phyloP scores from a whole-genome alignment of 2,888 invertebrate genomes.

The Bellardia bayeri region DNA sequence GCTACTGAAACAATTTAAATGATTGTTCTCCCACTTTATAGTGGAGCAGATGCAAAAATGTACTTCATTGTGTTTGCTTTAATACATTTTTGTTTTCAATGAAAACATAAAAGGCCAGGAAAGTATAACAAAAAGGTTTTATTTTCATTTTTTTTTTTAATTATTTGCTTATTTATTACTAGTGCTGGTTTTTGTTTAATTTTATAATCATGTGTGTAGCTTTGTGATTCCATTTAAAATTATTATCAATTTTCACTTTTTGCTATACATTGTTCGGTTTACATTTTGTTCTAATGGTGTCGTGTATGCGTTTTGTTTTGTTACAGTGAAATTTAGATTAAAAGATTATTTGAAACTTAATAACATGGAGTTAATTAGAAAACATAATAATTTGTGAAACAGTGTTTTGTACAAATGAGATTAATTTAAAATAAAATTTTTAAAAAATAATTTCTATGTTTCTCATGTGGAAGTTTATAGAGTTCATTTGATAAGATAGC shows the following conservation, averaged over 20 bases:
- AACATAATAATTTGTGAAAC: too few relatives aligned
- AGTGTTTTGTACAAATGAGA: too few relatives aligned
- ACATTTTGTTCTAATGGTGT: neutral
- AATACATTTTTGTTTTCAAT: neutral
- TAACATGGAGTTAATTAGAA: too few relatives aligned
- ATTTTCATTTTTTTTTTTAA: neutral
- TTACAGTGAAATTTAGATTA: neutral
- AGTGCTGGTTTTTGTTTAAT: conserved; percentile 13
- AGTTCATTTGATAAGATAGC: too few relatives aligned
- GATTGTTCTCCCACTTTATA: conserved; percentile 56
- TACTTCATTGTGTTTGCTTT: neutral
- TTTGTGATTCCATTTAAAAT: neutral
- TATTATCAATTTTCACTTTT: conserved; percentile 9
- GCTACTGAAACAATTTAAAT: conserved; percentile 61
- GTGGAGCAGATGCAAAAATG: conserved; percentile 13
- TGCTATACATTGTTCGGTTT: neutral
- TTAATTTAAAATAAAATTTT: too few relatives aligned
- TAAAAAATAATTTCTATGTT: too few relatives aligned
- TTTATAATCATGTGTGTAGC: neutral
- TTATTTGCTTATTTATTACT: neutral
- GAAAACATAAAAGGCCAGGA: neutral
- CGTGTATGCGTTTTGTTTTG: neutral
- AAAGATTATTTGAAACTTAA: too few relatives aligned
- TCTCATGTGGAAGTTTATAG: too few relatives aligned
- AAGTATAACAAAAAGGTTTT: conserved; percentile 12